Evolutionary conservation across 2,797 vertebrate genomes (phyloP).

Genomic region (Halcyon leucocephala): DNA sequence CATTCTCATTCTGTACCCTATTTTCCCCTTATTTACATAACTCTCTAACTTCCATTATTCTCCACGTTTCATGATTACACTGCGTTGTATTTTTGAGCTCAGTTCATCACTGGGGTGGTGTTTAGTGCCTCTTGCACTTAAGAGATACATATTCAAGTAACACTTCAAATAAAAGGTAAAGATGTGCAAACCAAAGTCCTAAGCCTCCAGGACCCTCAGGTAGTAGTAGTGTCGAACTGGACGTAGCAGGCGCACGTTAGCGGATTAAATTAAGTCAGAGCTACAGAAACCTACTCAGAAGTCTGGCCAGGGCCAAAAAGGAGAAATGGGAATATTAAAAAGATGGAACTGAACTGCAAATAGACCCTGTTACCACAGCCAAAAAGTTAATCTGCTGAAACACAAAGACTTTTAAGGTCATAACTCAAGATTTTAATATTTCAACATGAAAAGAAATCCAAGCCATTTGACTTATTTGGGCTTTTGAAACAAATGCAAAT

Average conservation of each 20-base stretch:
- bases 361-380: slow-evolving; percentile 26
- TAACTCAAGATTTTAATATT: slow-evolving; percentile 76
- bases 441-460: slow-evolving; percentile 55
- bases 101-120: neutral
- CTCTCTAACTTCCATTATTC: neutral
- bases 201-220: neutral
- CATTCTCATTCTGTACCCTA: slow-evolving; percentile 20
- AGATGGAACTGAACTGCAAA: neutral
- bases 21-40: neutral
- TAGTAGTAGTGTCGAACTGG: neutral
- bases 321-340: neutral
- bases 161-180: slow-evolving; percentile 71
- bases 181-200: slow-evolving; percentile 73
- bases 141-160: slow-evolving; percentile 76
- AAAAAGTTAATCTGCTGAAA: slow-evolving; percentile 40
- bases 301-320: neutral
- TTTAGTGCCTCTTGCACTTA: slow-evolving; percentile 1
- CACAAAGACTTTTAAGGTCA: slow-evolving; percentile 37
- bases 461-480: slow-evolving; percentile 44
- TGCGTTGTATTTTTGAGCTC: neutral
- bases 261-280: neutral
- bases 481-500: slow-evolving; percentile 54
- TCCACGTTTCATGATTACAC: neutral
- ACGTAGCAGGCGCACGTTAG: neutral
- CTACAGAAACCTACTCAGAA: neutral